These are phyloP conservation scores for Scarus forsteni DNA, from an alignment of 2,797 vertebrate species.

Conservation along the genomic window DNA sequence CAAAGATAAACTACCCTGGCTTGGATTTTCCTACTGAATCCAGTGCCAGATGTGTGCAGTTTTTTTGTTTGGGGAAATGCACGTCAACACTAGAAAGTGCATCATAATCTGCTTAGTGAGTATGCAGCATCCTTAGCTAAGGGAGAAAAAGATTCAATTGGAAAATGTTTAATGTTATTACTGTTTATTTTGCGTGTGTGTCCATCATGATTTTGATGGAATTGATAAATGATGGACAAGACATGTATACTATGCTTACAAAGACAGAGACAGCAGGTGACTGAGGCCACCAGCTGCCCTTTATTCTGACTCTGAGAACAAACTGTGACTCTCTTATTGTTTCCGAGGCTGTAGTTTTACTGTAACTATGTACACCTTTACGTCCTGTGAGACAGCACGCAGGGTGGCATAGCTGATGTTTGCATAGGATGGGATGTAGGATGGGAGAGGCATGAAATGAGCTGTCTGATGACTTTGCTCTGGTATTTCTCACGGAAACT, in stretches of 20 bases:
- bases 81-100: slow-evolving; percentile 38
- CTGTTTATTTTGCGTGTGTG: slow-evolving; percentile 8
- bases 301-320: slow-evolving; percentile 61
- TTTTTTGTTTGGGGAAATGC: slow-evolving; percentile 33
- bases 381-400: slow-evolving; percentile 38
- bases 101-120: slow-evolving; percentile 45
- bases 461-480: slow-evolving; percentile 62
- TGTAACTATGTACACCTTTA: slow-evolving; percentile 38
- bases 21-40: slow-evolving; percentile 27
- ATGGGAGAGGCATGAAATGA: slow-evolving; percentile 60
- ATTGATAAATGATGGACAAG: slow-evolving; percentile 4
- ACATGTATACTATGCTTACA: not conserved
- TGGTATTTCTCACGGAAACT: slow-evolving; percentile 81
- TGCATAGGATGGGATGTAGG: slow-evolving; percentile 60
- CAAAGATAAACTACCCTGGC: slow-evolving; percentile 8
- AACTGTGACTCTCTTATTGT: slow-evolving; percentile 55
- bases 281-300: slow-evolving; percentile 65
- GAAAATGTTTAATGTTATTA: not conserved
- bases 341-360: slow-evolving; percentile 29
- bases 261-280: slow-evolving; percentile 62
- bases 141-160: slow-evolving; percentile 22
- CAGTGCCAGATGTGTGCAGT: slow-evolving; percentile 43
- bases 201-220: not conserved
- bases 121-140: slow-evolving; percentile 22
- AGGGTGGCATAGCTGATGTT: slow-evolving; percentile 19